Evolutionary conservation across 2,797 vertebrate species (phyloP).

Genomic region (Cichlasoma orientale): DNA sequence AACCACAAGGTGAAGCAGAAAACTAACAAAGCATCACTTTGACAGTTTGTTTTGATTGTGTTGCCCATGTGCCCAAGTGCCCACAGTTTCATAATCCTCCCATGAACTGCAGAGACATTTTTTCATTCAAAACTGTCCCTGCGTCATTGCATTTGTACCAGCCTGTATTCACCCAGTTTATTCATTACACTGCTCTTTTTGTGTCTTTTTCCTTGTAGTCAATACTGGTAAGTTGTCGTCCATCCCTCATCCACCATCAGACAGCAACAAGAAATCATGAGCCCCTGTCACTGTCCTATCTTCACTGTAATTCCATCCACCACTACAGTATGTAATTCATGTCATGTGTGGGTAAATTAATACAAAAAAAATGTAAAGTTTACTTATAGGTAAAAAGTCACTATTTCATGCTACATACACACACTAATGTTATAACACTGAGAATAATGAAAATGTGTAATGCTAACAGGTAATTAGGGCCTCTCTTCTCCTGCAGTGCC

Average conservation of each 20-base stretch:
- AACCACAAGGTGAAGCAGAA: background rate
- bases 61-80: background rate
- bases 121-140: background rate
- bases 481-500: slow-evolving; percentile 82
- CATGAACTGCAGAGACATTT: background rate
- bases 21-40: background rate
- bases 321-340: slow-evolving; percentile 77
- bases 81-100: background rate
- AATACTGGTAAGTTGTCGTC: slow-evolving; percentile 95
- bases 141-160: slow-evolving; percentile 26
- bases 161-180: slow-evolving; percentile 29
- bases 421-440: slow-evolving; percentile 18
- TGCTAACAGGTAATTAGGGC: slow-evolving; percentile 48
- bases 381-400: slow-evolving; percentile 27
- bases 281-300: slow-evolving; percentile 78
- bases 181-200: slow-evolving; percentile 78
- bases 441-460: slow-evolving; percentile 21
- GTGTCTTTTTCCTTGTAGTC: slow-evolving; percentile 88
- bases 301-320: slow-evolving; percentile 86
- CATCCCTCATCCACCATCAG: slow-evolving; percentile 84
- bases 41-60: background rate
- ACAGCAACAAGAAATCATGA: slow-evolving; percentile 85
- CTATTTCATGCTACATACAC: background rate
- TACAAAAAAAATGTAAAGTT: background rate
- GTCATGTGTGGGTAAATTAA: slow-evolving; percentile 40